Conservation (phyloP, 2,113 vertebrate species). For the Microtus montanus region DNA sequence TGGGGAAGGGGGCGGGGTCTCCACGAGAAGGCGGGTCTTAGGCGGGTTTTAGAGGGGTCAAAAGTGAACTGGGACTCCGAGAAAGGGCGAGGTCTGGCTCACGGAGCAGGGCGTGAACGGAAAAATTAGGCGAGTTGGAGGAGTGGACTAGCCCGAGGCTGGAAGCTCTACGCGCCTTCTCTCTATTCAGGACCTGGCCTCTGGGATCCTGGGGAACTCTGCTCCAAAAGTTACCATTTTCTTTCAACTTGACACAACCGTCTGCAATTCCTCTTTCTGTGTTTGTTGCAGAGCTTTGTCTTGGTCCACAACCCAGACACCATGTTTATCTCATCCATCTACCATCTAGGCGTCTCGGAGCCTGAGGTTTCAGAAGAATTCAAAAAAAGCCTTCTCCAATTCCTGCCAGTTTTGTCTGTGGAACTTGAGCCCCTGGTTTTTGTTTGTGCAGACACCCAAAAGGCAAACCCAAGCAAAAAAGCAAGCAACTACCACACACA, state of each 20-base stretch:
- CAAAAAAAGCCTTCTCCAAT: neutral
- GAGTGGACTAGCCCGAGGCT: no score
- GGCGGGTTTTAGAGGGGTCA: neutral
- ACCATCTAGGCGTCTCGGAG: neutral
- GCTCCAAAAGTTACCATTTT: neutral
- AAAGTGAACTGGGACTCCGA: no score
- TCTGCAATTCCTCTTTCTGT: neutral
- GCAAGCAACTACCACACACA: neutral
- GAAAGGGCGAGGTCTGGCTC: neutral
- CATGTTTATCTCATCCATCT: neutral
- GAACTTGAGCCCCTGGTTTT: neutral
- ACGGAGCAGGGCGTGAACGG: accelerated
- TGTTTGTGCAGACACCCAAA: neutral
- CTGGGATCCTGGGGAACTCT: neutral
- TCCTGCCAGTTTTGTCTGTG: neutral
- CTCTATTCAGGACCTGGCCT: neutral
- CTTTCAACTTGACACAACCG: neutral
- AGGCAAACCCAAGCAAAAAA: neutral
- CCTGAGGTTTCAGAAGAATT: neutral
- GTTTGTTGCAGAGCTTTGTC: neutral
- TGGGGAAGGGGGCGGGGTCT: no score
- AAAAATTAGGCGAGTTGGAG: accelerated
- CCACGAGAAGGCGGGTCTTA: neutral
- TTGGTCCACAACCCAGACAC: neutral
- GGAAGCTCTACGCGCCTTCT: no score